Base-by-base conservation (phyloP, 2,797 vertebrate genomes). In the Passerculus sandwichensis region DNA sequence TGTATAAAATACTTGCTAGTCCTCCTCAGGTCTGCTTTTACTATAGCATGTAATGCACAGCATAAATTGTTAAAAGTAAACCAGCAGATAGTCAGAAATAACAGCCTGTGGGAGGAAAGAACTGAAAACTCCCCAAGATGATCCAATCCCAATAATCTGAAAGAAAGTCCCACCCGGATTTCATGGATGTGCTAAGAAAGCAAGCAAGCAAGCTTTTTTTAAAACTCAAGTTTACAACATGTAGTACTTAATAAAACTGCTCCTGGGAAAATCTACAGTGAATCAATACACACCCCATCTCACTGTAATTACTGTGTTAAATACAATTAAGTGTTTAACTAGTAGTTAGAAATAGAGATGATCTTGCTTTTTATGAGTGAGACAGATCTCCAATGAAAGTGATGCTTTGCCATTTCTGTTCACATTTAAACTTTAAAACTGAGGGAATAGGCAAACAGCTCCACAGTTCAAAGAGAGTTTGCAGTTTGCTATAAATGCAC, bases 111-210 rank as follows among this genome's bases (percentile, higher is more conserved):
- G 48, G 45, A 85, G 44, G 80, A 85, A 90, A 61, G 32, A 94
- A 36, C 4, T 34, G 40, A 44, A 91, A 84, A 80, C 8, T 77
- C 56, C 54, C 50, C 29, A 91, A 40, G 15, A 36, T 87, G 27
- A 74, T 91, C 44, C 61, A 78, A 32, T 27, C 17, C 40, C 4
- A 76, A 62, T 50, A 79, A 82, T 65, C 19, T 50, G 48, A 54
- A 82, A 85, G 59, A 10, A 10, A 0, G 3, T 14, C 3, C 4
- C 8, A 15, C 15, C 32, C 1, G 0, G 3, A 76, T 70, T 73
- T 88, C 38, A 92, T 64, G 17, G 13, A 8, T 69, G n/a, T 47
- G 22, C 32, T 21, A 40, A 5, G 10, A 23, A 30, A 27, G 11
- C 11, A 79, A 26, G 20, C n/a, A 79, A 26, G 10, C 48, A 14